Evolutionary conservation across 2,888 invertebrate genomes (phyloP).

Genomic region (Leucophenga maculata): DNA sequence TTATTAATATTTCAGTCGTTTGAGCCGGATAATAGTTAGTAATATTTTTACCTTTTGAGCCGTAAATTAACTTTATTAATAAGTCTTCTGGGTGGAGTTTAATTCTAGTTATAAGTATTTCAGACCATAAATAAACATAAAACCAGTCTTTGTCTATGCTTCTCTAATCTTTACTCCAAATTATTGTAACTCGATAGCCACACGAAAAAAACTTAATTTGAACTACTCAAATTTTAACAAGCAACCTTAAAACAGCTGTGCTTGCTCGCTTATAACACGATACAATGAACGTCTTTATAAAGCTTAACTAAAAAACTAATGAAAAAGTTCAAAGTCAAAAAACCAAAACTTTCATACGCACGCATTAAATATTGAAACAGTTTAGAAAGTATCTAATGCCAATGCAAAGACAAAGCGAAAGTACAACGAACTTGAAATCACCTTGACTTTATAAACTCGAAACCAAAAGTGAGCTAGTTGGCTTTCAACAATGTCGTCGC

Average conservation of each 20-base stretch:
- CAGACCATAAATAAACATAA: no score
- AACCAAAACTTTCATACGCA: not conserved
- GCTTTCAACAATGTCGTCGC: conserved; percentile 46
- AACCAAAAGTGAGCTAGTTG: conserved; percentile 41
- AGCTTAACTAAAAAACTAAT: not conserved
- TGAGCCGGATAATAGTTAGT: no score
- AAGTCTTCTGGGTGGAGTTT: no score
- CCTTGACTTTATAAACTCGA: conserved; percentile 42
- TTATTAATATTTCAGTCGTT: no score
- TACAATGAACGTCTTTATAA: no score
- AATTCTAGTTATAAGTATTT: no score
- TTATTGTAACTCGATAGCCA: no score
- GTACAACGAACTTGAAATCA: conserved; percentile 54
- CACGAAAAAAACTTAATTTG: no score
- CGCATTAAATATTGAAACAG: conserved; percentile 13
- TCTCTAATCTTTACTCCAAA: no score
- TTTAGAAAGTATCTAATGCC: not conserved
- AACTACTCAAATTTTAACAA: not conserved
- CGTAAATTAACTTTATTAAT: no score
- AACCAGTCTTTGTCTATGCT: no score
- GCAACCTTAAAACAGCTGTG: not conserved
- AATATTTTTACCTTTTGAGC: no score
- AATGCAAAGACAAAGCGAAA: not conserved
- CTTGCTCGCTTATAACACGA: not conserved
- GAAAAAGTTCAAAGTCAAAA: conserved; percentile 15